phyloP scores from a whole-genome alignment of 2,888 invertebrate species.

The Andrena bicolor region DNA sequence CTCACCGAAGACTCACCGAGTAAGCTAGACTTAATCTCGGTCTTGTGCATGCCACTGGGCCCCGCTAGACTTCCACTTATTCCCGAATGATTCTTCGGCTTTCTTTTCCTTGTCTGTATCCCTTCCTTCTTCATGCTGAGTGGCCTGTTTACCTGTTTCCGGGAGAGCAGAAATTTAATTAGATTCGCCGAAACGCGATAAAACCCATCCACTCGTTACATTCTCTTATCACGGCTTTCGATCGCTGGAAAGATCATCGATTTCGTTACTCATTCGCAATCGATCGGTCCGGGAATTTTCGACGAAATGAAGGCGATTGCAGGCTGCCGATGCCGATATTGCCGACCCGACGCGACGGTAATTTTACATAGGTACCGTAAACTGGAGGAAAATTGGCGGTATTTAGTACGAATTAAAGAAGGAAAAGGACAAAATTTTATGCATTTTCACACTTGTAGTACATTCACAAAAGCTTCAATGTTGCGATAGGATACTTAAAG shows the following conservation, averaged over 20 bases:
- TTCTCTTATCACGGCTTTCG: slow-evolving; percentile 23
- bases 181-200: slow-evolving; percentile 25
- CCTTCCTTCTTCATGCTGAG: slow-evolving; percentile 99
- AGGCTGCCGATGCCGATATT: too few relatives aligned
- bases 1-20: slow-evolving; percentile 84
- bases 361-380: too few relatives aligned
- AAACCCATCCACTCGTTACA: neutral
- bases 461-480: too few relatives aligned
- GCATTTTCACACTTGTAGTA: too few relatives aligned
- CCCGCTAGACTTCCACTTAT: slow-evolving; percentile 75
- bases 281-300: slow-evolving; percentile 6
- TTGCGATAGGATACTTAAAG: too few relatives aligned
- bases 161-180: slow-evolving; percentile 16
- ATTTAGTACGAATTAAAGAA: too few relatives aligned
- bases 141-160: slow-evolving; percentile 94
- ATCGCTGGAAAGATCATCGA: slow-evolving; percentile 27
- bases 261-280: neutral
- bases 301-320: neutral
- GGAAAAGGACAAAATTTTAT: too few relatives aligned
- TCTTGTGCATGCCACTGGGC: slow-evolving; percentile 81
- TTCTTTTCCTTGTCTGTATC: slow-evolving; percentile 98
- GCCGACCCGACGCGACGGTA: too few relatives aligned
- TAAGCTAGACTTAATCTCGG: slow-evolving; percentile 82
- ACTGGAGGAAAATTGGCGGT: too few relatives aligned
- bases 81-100: slow-evolving; percentile 89